Percentiles rank a stretch among this genome's conserved stretches.
These are phyloP conservation scores for Hesperophylax magnus DNA, from an alignment of 1,140 invertebrate species.

Conservation along the genomic window DNA sequence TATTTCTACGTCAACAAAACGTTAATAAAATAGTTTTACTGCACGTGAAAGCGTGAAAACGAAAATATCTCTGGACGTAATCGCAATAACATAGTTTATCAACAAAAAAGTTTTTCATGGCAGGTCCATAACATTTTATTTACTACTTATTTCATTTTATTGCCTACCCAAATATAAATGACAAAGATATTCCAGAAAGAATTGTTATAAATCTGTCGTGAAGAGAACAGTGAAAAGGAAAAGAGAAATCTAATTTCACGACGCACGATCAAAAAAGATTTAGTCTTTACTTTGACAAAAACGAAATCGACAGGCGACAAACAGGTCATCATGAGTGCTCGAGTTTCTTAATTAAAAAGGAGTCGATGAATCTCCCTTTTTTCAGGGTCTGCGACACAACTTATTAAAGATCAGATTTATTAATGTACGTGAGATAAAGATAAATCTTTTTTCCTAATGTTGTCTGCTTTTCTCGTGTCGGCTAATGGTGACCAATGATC, in stretches of 20 bases:
- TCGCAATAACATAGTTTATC: constrained; percentile 27
- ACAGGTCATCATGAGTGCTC: not conserved
- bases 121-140: constrained; percentile 50
- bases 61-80: constrained; percentile 2
- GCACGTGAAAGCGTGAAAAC: constrained; percentile 22
- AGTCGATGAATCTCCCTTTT: no score
- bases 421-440: no score
- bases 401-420: no score
- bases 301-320: not conserved
- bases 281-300: not conserved
- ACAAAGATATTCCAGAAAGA: constrained; percentile 52
- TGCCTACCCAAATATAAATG: constrained; percentile 55
- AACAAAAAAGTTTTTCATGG: constrained; percentile 42
- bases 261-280: constrained; percentile 32
- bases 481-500: no score
- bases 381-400: no score
- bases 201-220: constrained; percentile 54
- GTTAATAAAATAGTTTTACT: constrained; percentile 14
- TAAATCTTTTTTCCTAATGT: no score
- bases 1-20: not conserved
- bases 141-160: constrained; percentile 51
- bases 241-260: constrained; percentile 48
- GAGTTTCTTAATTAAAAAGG: no score
- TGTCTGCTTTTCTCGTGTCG: no score
- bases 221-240: constrained; percentile 51